Conservation (phyloP, 2,888 invertebrate species). For the Marronus borbonicus region DNA sequence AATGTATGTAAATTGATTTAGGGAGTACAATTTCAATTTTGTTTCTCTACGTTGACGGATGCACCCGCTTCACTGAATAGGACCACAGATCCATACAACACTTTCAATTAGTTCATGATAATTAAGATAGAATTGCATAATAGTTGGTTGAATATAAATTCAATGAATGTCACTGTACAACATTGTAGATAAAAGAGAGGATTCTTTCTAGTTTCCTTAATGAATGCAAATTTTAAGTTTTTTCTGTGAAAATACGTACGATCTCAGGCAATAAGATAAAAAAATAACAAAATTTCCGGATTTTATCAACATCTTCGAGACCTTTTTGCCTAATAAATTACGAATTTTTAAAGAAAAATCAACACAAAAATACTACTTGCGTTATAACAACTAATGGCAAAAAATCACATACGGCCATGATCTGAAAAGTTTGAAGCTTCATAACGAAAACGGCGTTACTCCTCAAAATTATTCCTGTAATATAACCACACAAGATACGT, state of each 20-base stretch:
- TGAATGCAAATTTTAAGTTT: neutral
- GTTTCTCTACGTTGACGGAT: slow-evolving; percentile 58
- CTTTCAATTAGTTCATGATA: slow-evolving; percentile 49
- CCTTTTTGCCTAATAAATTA: neutral
- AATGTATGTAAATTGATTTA: slow-evolving; percentile 63
- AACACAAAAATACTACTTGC: too few relatives aligned
- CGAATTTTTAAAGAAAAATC: neutral
- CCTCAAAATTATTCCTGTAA: too few relatives aligned
- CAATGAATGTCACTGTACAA: slow-evolving; percentile 32
- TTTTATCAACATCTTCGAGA: too few relatives aligned
- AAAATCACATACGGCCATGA: too few relatives aligned
- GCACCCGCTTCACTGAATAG: slow-evolving; percentile 50
- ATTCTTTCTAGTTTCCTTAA: neutral
- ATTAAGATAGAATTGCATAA: slow-evolving; percentile 47
- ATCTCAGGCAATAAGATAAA: too few relatives aligned
- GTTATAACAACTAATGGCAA: too few relatives aligned
- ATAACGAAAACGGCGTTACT: too few relatives aligned
- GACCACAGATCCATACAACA: slow-evolving; percentile 38
- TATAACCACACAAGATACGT: too few relatives aligned
- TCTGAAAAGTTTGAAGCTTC: too few relatives aligned
- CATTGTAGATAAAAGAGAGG: neutral
- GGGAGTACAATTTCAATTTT: slow-evolving; percentile 62
- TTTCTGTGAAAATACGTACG: too few relatives aligned
- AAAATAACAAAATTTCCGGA: too few relatives aligned
- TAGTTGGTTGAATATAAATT: slow-evolving; percentile 36